Evolutionary conservation across 2,888 invertebrate genomes (phyloP).

Genomic region (Germaria angustata): DNA sequence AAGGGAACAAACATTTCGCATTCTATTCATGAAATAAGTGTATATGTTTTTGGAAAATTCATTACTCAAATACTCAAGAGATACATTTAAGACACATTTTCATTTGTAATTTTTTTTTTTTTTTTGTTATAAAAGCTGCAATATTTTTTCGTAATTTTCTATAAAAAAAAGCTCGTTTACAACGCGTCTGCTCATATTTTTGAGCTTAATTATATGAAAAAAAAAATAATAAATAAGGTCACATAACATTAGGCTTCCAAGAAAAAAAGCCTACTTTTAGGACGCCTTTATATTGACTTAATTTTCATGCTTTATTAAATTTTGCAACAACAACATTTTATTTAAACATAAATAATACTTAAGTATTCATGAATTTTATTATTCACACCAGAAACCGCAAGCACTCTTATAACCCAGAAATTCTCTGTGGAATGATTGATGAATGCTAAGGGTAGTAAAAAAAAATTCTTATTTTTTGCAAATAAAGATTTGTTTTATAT

Average conservation of each 20-base stretch:
- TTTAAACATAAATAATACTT: constrained; percentile 14
- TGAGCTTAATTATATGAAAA: too few relatives aligned
- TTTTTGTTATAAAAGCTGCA: too few relatives aligned
- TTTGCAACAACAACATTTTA: constrained; percentile 5
- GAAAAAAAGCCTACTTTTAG: background rate
- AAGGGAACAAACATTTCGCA: too few relatives aligned
- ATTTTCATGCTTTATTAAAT: background rate
- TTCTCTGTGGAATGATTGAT: constrained; percentile 49
- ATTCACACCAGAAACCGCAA: background rate
- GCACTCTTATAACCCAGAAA: background rate
- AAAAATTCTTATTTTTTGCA: background rate
- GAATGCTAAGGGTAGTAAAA: constrained; percentile 20
- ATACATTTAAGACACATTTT: too few relatives aligned
- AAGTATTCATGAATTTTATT: background rate
- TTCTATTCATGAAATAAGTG: too few relatives aligned
- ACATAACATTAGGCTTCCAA: background rate
- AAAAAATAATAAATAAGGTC: background rate
- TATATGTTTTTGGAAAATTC: too few relatives aligned
- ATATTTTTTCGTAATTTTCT: too few relatives aligned
- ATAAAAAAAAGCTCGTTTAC: too few relatives aligned
- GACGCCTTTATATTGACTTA: too few relatives aligned
- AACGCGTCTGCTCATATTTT: too few relatives aligned
- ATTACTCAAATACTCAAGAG: too few relatives aligned
- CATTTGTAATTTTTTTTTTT: too few relatives aligned
- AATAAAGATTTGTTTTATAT: constrained; percentile 22